These are phyloP conservation scores for Gari tellinella DNA, from an alignment of 2,888 invertebrate genomes.

Conservation along the genomic window DNA sequence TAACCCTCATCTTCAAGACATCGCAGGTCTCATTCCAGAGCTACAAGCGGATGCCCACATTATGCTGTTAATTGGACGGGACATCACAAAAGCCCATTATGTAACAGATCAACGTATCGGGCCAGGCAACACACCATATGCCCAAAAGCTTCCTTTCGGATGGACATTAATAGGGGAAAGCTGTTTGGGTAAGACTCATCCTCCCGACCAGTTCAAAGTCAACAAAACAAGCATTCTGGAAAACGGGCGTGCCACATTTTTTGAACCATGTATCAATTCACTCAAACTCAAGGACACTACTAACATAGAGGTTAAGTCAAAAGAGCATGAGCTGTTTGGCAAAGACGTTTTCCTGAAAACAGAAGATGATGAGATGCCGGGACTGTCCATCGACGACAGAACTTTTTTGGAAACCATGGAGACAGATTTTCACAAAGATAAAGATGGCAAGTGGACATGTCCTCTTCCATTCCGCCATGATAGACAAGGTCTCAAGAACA, in stretches of 20 bases:
- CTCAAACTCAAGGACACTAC: not conserved
- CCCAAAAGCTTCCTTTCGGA: slow-evolving; percentile 3
- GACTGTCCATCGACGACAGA: slow-evolving; percentile 44
- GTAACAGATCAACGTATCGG: slow-evolving; percentile 14
- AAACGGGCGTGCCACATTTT: slow-evolving; percentile 1
- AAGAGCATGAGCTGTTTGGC: not conserved
- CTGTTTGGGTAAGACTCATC: slow-evolving; percentile 6
- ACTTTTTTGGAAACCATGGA: slow-evolving; percentile 45
- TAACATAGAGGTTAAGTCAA: not conserved
- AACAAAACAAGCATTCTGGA: slow-evolving; percentile 3
- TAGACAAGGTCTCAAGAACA: slow-evolving; percentile 42
- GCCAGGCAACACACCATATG: slow-evolving; percentile 1
- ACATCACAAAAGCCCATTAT: too few species aligned
- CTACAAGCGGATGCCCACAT: not conserved
- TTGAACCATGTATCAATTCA: not conserved
- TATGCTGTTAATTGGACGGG: not conserved
- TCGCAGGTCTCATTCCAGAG: not conserved
- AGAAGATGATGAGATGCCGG: slow-evolving; percentile 36
- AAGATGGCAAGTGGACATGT: slow-evolving; percentile 44
- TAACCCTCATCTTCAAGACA: not conserved
- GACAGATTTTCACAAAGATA: slow-evolving; percentile 22
- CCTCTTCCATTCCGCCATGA: slow-evolving; percentile 48
- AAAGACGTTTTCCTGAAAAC: slow-evolving; percentile 26
- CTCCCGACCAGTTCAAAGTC: not conserved
- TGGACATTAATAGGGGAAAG: slow-evolving; percentile 21